Percentiles rank a stretch among this genome's conserved stretches.
Evolutionary conservation across 2,113 vertebrate species (phyloP).

Genomic region (Halcyon senegalensis): DNA sequence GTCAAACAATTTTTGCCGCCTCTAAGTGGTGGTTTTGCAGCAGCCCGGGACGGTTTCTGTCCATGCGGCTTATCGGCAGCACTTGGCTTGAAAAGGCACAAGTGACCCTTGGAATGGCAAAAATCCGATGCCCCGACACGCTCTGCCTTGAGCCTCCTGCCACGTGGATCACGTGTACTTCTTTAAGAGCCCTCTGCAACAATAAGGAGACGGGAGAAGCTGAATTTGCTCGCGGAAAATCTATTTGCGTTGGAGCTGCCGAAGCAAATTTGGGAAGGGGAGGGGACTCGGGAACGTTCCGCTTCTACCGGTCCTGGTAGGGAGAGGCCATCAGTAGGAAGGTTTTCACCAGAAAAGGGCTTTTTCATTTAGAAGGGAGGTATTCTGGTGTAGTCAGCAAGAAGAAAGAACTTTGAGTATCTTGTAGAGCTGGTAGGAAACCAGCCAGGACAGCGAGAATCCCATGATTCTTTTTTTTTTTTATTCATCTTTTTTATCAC

Average conservation of each 20-base stretch:
- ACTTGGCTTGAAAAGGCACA: conserved; percentile 13
- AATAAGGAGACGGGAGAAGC: not conserved
- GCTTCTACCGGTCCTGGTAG: not conserved
- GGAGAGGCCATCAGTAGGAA: not conserved
- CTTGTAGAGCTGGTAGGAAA: not conserved
- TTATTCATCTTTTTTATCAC: not conserved
- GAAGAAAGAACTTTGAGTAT: not conserved
- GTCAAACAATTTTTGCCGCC: not conserved
- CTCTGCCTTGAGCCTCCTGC: not conserved
- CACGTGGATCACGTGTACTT: not conserved
- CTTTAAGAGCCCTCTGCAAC: conserved; percentile 1
- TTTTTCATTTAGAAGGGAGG: not conserved
- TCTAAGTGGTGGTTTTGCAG: not conserved
- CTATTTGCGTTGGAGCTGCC: not conserved
- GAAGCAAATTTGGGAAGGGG: not conserved
- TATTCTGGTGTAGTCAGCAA: not conserved
- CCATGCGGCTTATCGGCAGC: not conserved
- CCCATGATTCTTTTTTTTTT: not conserved
- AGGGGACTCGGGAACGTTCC: not conserved
- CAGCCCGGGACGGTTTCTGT: not conserved
- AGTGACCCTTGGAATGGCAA: conserved; percentile 56
- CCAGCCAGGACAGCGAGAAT: not conserved
- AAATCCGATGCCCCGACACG: not conserved
- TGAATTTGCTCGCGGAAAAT: not conserved
- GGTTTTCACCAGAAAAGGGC: not conserved